A percentile compares a stretch with the other conserved stretches of the same genome.
Conservation (phyloP, 1,140 invertebrate genomes). For the Scylla paramamosain region DNA sequence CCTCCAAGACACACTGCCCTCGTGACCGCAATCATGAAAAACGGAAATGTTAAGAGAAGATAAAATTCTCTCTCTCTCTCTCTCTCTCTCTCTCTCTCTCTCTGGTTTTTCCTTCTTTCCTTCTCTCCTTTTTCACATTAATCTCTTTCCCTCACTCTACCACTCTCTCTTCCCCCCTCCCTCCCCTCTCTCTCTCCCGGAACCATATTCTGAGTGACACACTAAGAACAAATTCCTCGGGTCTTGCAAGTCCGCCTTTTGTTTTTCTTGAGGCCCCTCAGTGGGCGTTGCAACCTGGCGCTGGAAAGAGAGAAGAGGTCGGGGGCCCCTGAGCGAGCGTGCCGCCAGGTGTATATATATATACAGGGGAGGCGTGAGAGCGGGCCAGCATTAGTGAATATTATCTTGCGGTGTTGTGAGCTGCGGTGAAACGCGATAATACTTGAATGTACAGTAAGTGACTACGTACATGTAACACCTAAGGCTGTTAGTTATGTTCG, state of each 20-base stretch:
- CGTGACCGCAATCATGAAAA: neutral
- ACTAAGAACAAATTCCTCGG: neutral
- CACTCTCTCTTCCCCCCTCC: neutral
- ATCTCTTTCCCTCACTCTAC: neutral
- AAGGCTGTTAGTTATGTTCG: too few relatives aligned
- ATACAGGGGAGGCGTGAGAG: neutral
- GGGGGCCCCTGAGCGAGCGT: conserved; percentile 55
- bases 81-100: conserved; percentile 45
- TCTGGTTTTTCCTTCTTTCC: conserved; percentile 33
- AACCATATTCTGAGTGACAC: neutral
- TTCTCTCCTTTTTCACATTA: neutral
- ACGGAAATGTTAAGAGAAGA: neutral
- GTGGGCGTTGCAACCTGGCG: neutral
- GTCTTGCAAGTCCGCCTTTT: neutral
- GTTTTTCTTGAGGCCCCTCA: conserved; percentile 27
- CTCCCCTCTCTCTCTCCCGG: neutral
- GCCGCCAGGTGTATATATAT: neutral
- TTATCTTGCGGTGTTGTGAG: conserved; percentile 45
- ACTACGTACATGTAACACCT: too few relatives aligned
- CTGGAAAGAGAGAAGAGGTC: conserved; percentile 7
- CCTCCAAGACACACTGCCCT: neutral
- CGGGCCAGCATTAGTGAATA: neutral
- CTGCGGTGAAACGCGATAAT: neutral
- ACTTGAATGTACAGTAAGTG: too few relatives aligned
- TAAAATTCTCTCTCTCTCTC: neutral